Evolutionary conservation across 2,888 invertebrate genomes (phyloP).

Genomic region (Cyaniris semiargus): DNA sequence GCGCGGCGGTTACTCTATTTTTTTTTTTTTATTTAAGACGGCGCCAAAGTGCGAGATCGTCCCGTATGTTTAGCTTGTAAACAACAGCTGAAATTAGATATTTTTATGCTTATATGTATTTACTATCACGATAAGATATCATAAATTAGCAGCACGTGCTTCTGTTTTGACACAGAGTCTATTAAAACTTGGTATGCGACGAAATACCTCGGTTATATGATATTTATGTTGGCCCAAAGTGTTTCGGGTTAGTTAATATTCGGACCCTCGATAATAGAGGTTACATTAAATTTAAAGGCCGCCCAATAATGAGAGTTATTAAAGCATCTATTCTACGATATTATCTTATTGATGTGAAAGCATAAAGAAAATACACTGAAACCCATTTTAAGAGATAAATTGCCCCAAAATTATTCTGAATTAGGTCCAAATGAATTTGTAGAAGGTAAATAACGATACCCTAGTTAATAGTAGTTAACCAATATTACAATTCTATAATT

Average conservation of each 20-base stretch:
- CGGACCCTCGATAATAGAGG: constrained; percentile 23
- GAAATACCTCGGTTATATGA: neutral
- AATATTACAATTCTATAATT: too few species aligned
- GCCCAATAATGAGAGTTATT: constrained; percentile 7
- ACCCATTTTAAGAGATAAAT: neutral
- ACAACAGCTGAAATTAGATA: too few species aligned
- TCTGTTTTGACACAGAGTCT: neutral
- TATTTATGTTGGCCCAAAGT: constrained; percentile 20
- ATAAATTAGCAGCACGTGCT: neutral
- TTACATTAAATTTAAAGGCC: constrained; percentile 18
- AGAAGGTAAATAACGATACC: neutral
- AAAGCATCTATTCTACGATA: neutral
- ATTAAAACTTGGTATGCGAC: constrained; percentile 18
- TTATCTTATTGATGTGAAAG: constrained; percentile 4
- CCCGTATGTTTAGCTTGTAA: too few species aligned
- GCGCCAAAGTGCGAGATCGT: too few species aligned
- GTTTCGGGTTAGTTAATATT: constrained; percentile 25
- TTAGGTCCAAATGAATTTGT: neutral
- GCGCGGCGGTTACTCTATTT: too few species aligned
- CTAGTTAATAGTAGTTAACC: neutral
- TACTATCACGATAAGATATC: too few species aligned
- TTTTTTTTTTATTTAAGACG: too few species aligned
- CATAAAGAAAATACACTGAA: neutral
- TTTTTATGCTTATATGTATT: too few species aligned
- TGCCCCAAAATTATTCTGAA: neutral